Evolutionary conservation across 2,888 invertebrate species (phyloP), one percentile per base, ranked within the genome.

Genomic region (Drosophila meridionalis): DNA sequence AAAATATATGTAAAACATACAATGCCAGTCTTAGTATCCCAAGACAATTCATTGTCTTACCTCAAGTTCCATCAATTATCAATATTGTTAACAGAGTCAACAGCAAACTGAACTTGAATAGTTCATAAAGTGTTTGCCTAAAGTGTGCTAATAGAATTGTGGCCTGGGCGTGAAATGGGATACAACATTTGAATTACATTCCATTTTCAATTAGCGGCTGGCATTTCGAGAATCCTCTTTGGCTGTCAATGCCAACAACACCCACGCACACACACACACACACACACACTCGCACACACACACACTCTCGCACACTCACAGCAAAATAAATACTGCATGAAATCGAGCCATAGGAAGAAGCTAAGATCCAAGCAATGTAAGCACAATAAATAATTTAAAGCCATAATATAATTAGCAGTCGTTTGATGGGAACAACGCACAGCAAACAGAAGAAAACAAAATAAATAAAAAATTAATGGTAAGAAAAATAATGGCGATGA

Each of bases 321-420:
- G 32, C n/a, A 11, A 9, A n/a, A 8, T 9, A 36, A 14, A 53
- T 42, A 45, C 38, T 52, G 11, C 50, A 20, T 52, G 57, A 57
- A 76, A 64, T 50, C n/a, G 12, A 63, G 63, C 32, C 45, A 43
- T 34, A 26, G 9, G 4, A 57, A 38, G 52, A 57, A 53, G 56
- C 59, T 26, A 30, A 58, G 34, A 38, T 47, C 57, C 73, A 57
- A 64, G 60, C 20, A 62, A 65, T 60, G 52, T 45, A 34, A 50
- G 62, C 67, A 69, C 52, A 57, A 73, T 61, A 67, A 65, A 80
- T 77, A 73, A 74, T 59, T 73, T 69, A 69, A 73, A 70, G 65
- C 73, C 82, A 78, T 80, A 75, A 82, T 80, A 80, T 73, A 87
- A 83, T 80, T 75, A 79, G 65, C 70, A 60, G 64, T 57, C 64